Evolutionary conservation across 1,140 invertebrate species (phyloP).

Genomic region (Orussus abietinus): DNA sequence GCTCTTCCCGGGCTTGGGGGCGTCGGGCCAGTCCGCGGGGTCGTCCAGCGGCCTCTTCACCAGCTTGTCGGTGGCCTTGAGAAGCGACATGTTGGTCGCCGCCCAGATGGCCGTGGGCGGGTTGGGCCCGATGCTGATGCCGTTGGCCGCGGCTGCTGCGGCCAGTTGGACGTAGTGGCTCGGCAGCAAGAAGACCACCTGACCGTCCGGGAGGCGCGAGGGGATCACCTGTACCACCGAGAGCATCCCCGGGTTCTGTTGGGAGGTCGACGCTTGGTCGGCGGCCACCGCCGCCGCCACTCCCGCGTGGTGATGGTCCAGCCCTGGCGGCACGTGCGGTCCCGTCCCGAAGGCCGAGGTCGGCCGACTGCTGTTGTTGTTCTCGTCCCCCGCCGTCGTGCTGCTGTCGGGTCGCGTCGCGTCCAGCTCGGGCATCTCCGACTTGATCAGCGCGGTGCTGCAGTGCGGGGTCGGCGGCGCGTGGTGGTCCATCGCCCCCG

Average conservation of each 20-base stretch:
- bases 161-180: constrained; percentile 56
- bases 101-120: constrained; percentile 51
- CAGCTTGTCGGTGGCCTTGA: constrained; percentile 48
- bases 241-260: constrained; percentile 46
- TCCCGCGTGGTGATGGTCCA: constrained; percentile 30
- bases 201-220: constrained; percentile 55
- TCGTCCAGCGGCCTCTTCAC: constrained; percentile 43
- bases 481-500: constrained; percentile 40
- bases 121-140: constrained; percentile 50
- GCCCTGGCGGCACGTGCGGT: constrained; percentile 29
- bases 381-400: constrained; percentile 45
- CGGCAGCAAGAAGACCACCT: constrained; percentile 57
- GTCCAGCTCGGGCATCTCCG: constrained; percentile 44
- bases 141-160: constrained; percentile 49
- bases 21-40: constrained; percentile 25
- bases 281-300: constrained; percentile 19
- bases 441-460: constrained; percentile 41
- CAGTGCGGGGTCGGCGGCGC: constrained; percentile 38
- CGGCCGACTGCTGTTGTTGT: constrained; percentile 48
- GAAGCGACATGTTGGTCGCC: constrained; percentile 49
- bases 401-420: constrained; percentile 46
- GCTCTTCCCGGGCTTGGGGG: constrained; percentile 34
- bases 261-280: constrained; percentile 40
- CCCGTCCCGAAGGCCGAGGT: constrained; percentile 47
- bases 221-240: constrained; percentile 54